A percentile compares a stretch with the other conserved stretches of the same genome.
Conservation (phyloP, 2,797 vertebrate species). For the Sternarchorhynchus goeldii region DNA sequence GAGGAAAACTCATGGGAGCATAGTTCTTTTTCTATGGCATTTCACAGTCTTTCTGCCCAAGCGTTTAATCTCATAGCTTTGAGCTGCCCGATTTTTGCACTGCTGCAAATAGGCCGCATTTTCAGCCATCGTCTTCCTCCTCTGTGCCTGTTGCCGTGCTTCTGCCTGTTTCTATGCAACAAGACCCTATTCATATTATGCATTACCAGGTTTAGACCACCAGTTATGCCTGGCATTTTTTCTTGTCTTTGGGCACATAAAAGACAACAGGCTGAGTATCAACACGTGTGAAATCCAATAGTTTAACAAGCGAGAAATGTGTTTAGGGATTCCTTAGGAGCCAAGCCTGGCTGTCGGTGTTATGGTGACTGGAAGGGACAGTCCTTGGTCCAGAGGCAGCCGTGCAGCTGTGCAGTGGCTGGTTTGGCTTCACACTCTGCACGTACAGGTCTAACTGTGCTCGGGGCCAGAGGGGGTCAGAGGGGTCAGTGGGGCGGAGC, state of each 20-base stretch:
- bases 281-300: constrained; percentile 47
- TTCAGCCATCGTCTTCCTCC: constrained; percentile 22
- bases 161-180: constrained; percentile 54
- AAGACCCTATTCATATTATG: constrained; percentile 45
- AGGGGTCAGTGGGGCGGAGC: too few relatives aligned
- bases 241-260: constrained; percentile 31
- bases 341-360: constrained; percentile 50
- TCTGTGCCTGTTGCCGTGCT: constrained; percentile 33
- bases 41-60: constrained; percentile 30
- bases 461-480: too few relatives aligned
- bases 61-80: constrained; percentile 20
- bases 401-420: constrained; percentile 8
- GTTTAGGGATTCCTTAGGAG: constrained; percentile 52
- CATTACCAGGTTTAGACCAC: constrained; percentile 39
- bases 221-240: constrained; percentile 45
- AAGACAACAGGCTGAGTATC: constrained; percentile 51
- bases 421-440: constrained; percentile 58
- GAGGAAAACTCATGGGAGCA: background rate
- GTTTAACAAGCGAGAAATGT: constrained; percentile 61
- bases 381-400: constrained; percentile 9
- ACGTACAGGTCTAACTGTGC: too few relatives aligned
- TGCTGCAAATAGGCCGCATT: constrained; percentile 42
- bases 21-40: background rate
- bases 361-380: constrained; percentile 52
- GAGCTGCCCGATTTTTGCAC: constrained; percentile 30